Conservation (phyloP, 2,888 invertebrate species). For the Callimorpha dominula region DNA sequence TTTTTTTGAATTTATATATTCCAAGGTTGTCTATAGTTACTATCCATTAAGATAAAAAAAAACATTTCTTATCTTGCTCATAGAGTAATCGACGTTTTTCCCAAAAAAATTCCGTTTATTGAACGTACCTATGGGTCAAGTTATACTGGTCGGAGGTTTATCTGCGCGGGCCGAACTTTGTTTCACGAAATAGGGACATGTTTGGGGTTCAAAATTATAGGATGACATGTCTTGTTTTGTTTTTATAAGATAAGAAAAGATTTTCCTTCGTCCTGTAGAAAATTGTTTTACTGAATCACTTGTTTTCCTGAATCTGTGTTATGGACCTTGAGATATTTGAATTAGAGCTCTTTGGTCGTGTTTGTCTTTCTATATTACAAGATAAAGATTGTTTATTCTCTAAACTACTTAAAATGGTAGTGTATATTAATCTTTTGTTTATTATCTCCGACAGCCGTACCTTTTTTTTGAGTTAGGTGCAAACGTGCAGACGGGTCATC, state of each 20-base stretch:
- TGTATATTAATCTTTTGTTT: too few species aligned
- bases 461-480: too few species aligned
- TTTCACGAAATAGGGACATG: constrained; percentile 40
- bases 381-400: background rate
- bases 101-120: background rate
- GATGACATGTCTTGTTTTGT: constrained; percentile 47
- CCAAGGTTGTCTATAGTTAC: background rate
- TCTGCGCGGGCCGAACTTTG: constrained; percentile 40
- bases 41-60: background rate
- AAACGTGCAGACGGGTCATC: too few species aligned
- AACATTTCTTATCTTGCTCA: background rate
- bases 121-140: constrained; percentile 21
- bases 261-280: constrained; percentile 23
- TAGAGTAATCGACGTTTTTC: constrained; percentile 5
- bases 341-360: background rate
- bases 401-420: background rate
- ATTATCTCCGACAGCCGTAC: too few species aligned
- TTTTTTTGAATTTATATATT: background rate
- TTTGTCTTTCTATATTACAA: background rate
- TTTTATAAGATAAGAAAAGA: constrained; percentile 42
- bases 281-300: constrained; percentile 33
- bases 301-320: constrained; percentile 18
- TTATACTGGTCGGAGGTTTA: constrained; percentile 31
- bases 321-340: constrained; percentile 3
- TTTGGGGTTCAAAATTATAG: constrained; percentile 48